These are phyloP conservation scores for Emydocephalus ijimae DNA, from an alignment of 2,113 vertebrate species.

Conservation along the genomic window DNA sequence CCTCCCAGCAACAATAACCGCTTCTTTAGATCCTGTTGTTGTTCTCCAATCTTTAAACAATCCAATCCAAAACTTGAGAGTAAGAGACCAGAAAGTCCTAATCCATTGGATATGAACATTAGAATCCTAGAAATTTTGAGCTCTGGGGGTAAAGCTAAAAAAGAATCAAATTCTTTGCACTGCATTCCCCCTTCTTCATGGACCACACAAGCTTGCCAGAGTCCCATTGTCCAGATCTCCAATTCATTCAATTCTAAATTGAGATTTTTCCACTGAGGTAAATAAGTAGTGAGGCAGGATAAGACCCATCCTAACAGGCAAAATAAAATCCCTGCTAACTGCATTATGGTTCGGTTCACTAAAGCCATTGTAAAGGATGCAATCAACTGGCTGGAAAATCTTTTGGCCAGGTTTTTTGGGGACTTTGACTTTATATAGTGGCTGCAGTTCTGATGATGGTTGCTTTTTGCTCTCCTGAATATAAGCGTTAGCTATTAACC, in stretches of 20 bases:
- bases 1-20: constrained; percentile 77
- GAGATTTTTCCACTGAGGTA: constrained; percentile 92
- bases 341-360: constrained; percentile 60
- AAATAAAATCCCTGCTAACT: constrained; percentile 79
- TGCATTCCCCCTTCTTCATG: constrained; percentile 88
- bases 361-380: constrained; percentile 59
- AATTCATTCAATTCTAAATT: constrained; percentile 90
- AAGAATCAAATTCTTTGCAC: constrained; percentile 86
- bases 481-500: constrained; percentile 72
- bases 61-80: constrained; percentile 79
- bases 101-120: constrained; percentile 81
- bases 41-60: constrained; percentile 73
- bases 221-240: constrained; percentile 89
- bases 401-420: constrained; percentile 35
- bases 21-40: constrained; percentile 71
- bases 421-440: constrained; percentile 41
- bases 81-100: constrained; percentile 76
- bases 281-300: constrained; percentile 79
- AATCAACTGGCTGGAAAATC: constrained; percentile 23
- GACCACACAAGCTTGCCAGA: constrained; percentile 88
- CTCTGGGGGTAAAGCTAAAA: constrained; percentile 80
- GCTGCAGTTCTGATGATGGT: constrained; percentile 45
- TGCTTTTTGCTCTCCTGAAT: constrained; percentile 61
- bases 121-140: constrained; percentile 83
- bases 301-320: constrained; percentile 84